phyloP scores from a whole-genome alignment of 2,888 invertebrate genomes.

The Trichacis sp. region DNA sequence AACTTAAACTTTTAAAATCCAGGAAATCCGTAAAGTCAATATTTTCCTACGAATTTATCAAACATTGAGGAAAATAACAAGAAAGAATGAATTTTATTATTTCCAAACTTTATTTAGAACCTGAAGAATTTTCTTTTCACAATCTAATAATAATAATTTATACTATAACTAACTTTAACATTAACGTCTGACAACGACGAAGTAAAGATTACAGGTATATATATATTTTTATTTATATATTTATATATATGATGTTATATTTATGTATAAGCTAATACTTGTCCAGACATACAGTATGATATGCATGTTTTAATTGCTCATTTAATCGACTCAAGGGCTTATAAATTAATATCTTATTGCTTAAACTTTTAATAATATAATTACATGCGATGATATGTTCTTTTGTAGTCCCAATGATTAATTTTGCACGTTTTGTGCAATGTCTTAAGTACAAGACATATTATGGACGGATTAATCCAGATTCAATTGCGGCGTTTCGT shows the following conservation, averaged over 20 bases:
- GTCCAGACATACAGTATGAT: conserved; percentile 67
- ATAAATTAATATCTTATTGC: conserved; percentile 67
- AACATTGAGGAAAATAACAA: neutral
- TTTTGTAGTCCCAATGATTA: conserved; percentile 70
- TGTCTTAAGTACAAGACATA: conserved; percentile 54
- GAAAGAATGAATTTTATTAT: conserved; percentile 58
- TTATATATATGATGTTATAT: conserved; percentile 44
- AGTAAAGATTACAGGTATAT: conserved; percentile 62
- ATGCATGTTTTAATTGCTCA: conserved; percentile 61
- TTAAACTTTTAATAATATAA: conserved; percentile 60
- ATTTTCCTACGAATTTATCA: too few relatives aligned
- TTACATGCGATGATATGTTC: conserved; percentile 67
- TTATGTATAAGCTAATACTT: conserved; percentile 64
- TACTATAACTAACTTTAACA: conserved; percentile 57
- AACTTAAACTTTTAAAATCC: too few relatives aligned
- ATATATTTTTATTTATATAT: conserved; percentile 46
- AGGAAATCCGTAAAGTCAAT: too few relatives aligned
- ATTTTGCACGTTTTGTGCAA: conserved; percentile 68
- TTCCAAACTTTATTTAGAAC: conserved; percentile 66
- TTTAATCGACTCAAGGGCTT: conserved; percentile 59
- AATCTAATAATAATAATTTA: conserved; percentile 64
- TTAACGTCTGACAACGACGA: conserved; percentile 67
- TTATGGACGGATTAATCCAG: conserved; percentile 63
- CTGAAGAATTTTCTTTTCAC: conserved; percentile 66
- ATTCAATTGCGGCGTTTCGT: conserved; percentile 59